phyloP scores from a whole-genome alignment of 2,113 vertebrate species.

The Paramormyrops kingsleyae region DNA sequence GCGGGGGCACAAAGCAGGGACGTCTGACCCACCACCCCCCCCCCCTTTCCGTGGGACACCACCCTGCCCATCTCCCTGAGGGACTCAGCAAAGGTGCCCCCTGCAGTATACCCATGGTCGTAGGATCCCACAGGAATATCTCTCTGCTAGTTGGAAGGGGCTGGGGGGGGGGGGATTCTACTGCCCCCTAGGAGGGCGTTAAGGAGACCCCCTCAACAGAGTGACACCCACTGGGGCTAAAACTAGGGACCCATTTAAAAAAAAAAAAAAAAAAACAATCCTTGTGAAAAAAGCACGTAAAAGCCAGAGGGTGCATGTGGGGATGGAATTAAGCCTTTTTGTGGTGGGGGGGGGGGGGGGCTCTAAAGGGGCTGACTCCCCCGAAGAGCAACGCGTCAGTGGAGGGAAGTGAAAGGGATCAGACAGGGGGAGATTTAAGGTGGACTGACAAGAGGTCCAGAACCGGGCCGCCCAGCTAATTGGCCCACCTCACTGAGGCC shows the following conservation, averaged over 20 bases:
- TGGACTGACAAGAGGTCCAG: slow-evolving; percentile 18
- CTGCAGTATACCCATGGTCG: background rate
- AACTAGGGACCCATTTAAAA: background rate
- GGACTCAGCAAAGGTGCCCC: background rate
- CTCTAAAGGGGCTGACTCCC: background rate
- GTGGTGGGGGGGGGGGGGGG: background rate
- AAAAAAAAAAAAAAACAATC: background rate
- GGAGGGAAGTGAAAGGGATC: slow-evolving; percentile 18
- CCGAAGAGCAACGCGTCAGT: slow-evolving; percentile 11
- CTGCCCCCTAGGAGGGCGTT: background rate
- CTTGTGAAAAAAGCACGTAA: background rate
- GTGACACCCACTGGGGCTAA: background rate
- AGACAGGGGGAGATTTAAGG: slow-evolving; percentile 18
- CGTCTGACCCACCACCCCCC: background rate
- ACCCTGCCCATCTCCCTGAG: background rate
- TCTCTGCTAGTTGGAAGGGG: background rate
- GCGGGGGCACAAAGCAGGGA: background rate
- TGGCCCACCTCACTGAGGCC: background rate
- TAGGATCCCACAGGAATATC: background rate
- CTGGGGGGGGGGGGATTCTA: background rate
- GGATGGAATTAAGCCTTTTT: background rate
- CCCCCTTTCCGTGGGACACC: background rate
- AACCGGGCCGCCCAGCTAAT: background rate
- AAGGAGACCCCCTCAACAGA: background rate
- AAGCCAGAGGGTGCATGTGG: background rate